These are phyloP conservation scores for Clarias gariepinus DNA, from an alignment of 2,113 vertebrate species.

Conservation along the genomic window DNA sequence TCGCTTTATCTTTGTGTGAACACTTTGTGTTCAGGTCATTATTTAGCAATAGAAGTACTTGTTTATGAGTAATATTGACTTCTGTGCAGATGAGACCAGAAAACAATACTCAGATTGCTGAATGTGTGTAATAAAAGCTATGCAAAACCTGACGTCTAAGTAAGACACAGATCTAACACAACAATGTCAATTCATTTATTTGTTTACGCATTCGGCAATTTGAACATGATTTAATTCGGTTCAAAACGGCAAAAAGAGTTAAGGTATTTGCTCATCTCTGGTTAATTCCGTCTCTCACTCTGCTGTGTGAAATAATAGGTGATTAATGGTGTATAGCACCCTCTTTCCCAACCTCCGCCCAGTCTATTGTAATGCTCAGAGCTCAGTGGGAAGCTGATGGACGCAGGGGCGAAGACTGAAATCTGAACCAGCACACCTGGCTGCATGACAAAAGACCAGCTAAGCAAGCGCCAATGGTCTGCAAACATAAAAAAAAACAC, in stretches of 20 bases:
- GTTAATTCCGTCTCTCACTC: slow-evolving; percentile 8
- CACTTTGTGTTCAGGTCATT: background rate
- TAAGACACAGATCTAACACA: background rate
- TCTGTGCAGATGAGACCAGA: background rate
- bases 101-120: background rate
- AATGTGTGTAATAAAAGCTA: background rate
- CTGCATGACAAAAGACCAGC: slow-evolving; percentile 70
- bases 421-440: slow-evolving; percentile 59
- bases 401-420: slow-evolving; percentile 64
- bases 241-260: background rate
- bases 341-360: slow-evolving; percentile 11
- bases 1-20: background rate
- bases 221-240: background rate
- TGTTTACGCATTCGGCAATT: background rate
- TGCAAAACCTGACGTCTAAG: background rate
- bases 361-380: slow-evolving; percentile 68
- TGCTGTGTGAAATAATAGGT: background rate
- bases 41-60: background rate
- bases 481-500: slow-evolving; percentile 22
- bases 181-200: background rate
- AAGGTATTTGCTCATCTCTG: background rate
- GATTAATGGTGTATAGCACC: slow-evolving; percentile 4
- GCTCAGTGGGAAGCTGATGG: slow-evolving; percentile 68
- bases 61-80: background rate
- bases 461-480: slow-evolving; percentile 61